A percentile compares a stretch with the other conserved stretches of the same genome.
Conservation (phyloP, 2,113 vertebrate species). For the Coreoperca whiteheadi region DNA sequence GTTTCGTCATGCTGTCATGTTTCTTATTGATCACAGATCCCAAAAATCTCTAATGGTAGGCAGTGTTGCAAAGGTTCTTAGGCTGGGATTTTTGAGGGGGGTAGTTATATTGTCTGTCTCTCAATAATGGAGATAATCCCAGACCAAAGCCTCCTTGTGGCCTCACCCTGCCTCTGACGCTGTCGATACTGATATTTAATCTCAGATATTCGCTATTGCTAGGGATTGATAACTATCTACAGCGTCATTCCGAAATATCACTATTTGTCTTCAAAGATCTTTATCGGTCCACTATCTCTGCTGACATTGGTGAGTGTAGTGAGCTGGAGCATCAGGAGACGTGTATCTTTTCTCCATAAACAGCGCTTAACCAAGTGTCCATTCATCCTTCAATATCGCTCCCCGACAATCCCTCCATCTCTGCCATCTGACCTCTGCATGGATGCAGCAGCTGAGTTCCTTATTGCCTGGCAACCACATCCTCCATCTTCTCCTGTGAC, state of each 20-base stretch:
- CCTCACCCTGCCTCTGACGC: neutral
- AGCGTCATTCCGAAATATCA: neutral
- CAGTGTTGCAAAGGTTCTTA: neutral
- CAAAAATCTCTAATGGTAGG: neutral
- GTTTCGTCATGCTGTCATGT: neutral
- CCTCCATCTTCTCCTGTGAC: constrained; percentile 53
- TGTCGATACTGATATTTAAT: neutral
- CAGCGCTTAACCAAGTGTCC: constrained; percentile 20
- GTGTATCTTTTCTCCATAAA: constrained; percentile 10
- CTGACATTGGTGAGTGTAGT: neutral
- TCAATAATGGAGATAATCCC: neutral
- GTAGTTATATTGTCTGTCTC: neutral
- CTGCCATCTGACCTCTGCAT: constrained; percentile 65
- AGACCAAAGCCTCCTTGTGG: neutral
- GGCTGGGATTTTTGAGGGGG: neutral
- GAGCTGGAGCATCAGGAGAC: neutral
- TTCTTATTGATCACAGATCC: neutral
- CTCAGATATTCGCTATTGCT: neutral
- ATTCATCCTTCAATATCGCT: constrained; percentile 27
- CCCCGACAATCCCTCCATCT: constrained; percentile 41
- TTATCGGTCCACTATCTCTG: neutral
- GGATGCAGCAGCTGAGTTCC: constrained; percentile 70
- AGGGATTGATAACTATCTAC: neutral
- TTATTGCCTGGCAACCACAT: constrained; percentile 75
- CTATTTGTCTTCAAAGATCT: neutral